Evolutionary conservation across 2,888 invertebrate species (phyloP), one percentile per base, ranked within the genome.

Genomic region (Arctia plantaginis): DNA sequence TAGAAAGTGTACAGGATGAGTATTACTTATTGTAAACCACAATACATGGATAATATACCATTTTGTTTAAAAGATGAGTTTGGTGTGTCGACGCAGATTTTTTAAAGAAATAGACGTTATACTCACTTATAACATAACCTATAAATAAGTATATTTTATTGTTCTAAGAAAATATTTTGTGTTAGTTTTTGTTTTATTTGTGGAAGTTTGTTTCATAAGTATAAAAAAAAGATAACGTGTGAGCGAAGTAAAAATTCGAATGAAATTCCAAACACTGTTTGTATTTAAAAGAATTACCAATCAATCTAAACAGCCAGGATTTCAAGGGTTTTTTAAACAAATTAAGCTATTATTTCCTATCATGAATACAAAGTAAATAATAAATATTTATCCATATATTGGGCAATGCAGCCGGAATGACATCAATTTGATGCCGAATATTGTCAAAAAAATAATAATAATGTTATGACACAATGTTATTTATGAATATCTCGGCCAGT

Each of bases 391-490:
- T 35, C 55, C 23, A 55, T 66, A 59, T 66, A 55, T 73, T 41
- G 66, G n/a, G 41, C 59, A 70, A 74, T 27, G 10, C 33, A n/a
- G 20, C n/a, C 30, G 35, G 15, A 65, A 71, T 35, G 47, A 47
- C 65, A 65, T 71, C 47, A 71, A 67, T 69, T 33, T 35, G 13
- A 7, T 35, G 23, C n/a, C 13, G n/a, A 35, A 68, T 51, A 68
- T 51, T 33, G 51, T 51, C 47, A 51, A 55, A 51, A 47, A n/a
- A 13, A 35, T 55, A 23, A 69, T 35, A 69, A 69, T 35, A 66
- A 41, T 55, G 41, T 20, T 70, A 59, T 27, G 55, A 69, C 47
- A 69, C 7, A 69, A 20, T 47, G 44, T 67, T n/a, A 27, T 39
- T 41, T 67, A 67, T 33, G 67, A 67, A 33, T 47, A 33, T 33